Percentiles rank a stretch among this genome's conserved stretches.
Conservation (phyloP, 1,140 invertebrate species). For the Helicorthomorpha holstii region DNA sequence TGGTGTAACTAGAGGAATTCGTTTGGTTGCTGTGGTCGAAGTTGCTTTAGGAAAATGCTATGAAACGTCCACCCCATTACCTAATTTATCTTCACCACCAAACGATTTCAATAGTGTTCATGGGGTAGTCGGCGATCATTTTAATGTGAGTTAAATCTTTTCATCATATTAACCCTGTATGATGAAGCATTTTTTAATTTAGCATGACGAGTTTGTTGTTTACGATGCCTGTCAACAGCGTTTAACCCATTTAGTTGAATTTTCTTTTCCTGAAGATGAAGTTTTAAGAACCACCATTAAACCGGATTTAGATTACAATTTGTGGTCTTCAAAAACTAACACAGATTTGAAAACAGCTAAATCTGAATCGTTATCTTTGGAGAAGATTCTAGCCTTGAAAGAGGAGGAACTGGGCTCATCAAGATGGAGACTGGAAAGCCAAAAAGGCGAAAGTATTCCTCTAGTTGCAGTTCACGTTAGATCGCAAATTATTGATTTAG, state of each 20-base stretch:
- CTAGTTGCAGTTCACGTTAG: not conserved
- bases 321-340: not conserved
- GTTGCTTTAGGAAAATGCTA: constrained; percentile 22
- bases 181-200: not conserved
- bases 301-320: not conserved
- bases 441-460: not conserved
- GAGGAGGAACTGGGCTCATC: not conserved
- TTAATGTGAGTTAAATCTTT: constrained; percentile 7
- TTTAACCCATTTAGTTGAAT: constrained; percentile 24
- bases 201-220: constrained; percentile 26
- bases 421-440: not conserved
- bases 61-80: constrained; percentile 13
- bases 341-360: not conserved
- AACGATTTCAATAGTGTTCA: constrained; percentile 23
- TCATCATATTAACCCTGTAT: not conserved
- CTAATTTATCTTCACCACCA: constrained; percentile 18
- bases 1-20: constrained; percentile 17
- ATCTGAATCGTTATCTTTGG: not conserved
- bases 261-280: constrained; percentile 16
- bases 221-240: constrained; percentile 22
- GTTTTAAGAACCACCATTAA: not conserved
- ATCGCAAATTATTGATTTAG: not conserved
- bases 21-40: constrained; percentile 22
- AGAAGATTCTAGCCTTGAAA: not conserved
- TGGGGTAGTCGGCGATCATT: constrained; percentile 20